A percentile compares a stretch with the other conserved stretches of the same genome.
phyloP scores from a whole-genome alignment of 2,888 invertebrate genomes.

The Nephrocerus scutellatus region DNA sequence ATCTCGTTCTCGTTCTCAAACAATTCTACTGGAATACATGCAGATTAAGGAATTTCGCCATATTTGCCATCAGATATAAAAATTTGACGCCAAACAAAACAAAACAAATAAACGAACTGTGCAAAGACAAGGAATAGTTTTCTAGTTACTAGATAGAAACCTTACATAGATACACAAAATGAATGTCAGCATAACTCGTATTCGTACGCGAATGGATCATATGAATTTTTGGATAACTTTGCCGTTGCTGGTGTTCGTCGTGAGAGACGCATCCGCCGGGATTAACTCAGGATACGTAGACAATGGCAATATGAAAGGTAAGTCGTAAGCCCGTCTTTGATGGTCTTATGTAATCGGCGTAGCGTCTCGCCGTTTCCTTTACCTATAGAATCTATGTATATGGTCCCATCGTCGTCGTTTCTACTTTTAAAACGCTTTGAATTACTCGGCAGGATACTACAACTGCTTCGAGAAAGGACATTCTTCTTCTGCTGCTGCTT shows the following conservation, averaged over 20 bases:
- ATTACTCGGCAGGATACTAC: too few relatives aligned
- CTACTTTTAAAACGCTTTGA: too few relatives aligned
- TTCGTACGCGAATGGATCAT: slow-evolving; percentile 22
- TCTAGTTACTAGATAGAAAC: slow-evolving; percentile 2
- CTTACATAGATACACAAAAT: slow-evolving; percentile 14
- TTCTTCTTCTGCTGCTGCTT: too few relatives aligned
- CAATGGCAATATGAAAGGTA: slow-evolving; percentile 46
- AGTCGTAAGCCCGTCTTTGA: too few relatives aligned
- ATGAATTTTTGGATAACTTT: slow-evolving; percentile 28
- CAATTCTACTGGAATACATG: slow-evolving; percentile 18
- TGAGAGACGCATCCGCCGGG: slow-evolving; percentile 23
- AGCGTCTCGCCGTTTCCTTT: too few relatives aligned
- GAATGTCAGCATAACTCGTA: slow-evolving; percentile 21
- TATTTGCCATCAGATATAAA: slow-evolving; percentile 11
- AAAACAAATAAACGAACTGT: slow-evolving; percentile 19
- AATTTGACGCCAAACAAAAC: slow-evolving; percentile 14
- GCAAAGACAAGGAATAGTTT: slow-evolving; percentile 11
- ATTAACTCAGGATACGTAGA: slow-evolving; percentile 43
- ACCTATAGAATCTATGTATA: too few relatives aligned
- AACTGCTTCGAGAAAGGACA: too few relatives aligned
- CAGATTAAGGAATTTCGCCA: slow-evolving; percentile 3
- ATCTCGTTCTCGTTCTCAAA: slow-evolving; percentile 7
- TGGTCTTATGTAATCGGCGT: too few relatives aligned
- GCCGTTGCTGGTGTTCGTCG: slow-evolving; percentile 21
- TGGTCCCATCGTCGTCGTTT: too few relatives aligned